Percentiles rank a stretch among this genome's conserved stretches.
These are phyloP conservation scores for Sarcophaga subvicina DNA, from an alignment of 2,888 invertebrate genomes.

Conservation along the genomic window DNA sequence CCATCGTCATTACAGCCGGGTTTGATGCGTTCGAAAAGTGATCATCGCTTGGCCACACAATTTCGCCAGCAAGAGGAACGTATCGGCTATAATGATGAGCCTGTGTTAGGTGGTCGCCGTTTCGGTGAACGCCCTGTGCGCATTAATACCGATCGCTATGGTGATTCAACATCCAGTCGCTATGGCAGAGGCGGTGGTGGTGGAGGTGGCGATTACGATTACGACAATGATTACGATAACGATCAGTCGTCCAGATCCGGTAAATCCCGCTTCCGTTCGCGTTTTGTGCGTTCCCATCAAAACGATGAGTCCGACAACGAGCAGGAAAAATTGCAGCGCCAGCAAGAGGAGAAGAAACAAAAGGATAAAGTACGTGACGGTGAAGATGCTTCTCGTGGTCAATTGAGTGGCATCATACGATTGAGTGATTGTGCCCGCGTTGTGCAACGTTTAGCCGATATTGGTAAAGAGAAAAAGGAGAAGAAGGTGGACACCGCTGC, in stretches of 20 bases:
- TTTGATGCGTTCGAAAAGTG: constrained; percentile 95
- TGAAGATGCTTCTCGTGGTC: constrained; percentile 93
- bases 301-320: constrained; percentile 92
- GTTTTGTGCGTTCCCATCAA: constrained; percentile 86
- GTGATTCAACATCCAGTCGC: constrained; percentile 78
- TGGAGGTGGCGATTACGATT: constrained; percentile 78
- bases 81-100: constrained; percentile 86
- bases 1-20: constrained; percentile 87
- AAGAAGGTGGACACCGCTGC: constrained; percentile 87
- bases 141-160: constrained; percentile 81
- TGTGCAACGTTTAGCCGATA: constrained; percentile 93
- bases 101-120: constrained; percentile 88
- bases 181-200: constrained; percentile 79
- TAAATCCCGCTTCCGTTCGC: constrained; percentile 87
- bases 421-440: constrained; percentile 94
- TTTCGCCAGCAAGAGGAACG: constrained; percentile 95
- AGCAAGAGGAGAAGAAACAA: constrained; percentile 83
- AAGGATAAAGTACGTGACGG: constrained; percentile 91
- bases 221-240: constrained; percentile 87
- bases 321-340: constrained; percentile 85
- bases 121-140: constrained; percentile 87
- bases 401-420: constrained; percentile 94
- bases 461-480: constrained; percentile 89
- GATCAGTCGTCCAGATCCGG: constrained; percentile 85
- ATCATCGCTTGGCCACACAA: constrained; percentile 94